phyloP scores from a whole-genome alignment of 2,113 vertebrate species.

The Nycticryphes semicollaris region DNA sequence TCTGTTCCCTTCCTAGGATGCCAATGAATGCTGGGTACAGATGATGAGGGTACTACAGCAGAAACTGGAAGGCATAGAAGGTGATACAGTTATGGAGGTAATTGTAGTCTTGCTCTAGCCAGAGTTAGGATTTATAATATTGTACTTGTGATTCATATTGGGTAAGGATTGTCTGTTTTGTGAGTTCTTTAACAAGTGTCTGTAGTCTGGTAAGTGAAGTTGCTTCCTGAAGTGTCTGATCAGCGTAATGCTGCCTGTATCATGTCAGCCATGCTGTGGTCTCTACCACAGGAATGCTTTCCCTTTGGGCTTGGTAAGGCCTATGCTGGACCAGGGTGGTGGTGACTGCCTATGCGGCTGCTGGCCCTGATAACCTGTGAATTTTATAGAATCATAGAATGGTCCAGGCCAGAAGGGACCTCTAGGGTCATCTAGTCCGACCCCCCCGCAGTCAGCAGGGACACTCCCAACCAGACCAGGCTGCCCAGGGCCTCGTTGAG shows the following conservation, averaged over 20 bases:
- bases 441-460: no score
- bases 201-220: not conserved
- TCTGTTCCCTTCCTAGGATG: slow-evolving; percentile 81
- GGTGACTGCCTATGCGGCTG: not conserved
- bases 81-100: slow-evolving; percentile 91
- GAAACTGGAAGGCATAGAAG: slow-evolving; percentile 90
- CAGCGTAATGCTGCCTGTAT: accelerated
- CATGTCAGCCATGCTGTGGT: accelerated
- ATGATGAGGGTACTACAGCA: slow-evolving; percentile 97
- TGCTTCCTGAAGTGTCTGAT: not conserved
- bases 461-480: no score
- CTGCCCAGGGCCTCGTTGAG: no score
- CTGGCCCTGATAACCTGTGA: not conserved
- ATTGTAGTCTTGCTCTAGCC: slow-evolving; percentile 6
- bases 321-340: not conserved
- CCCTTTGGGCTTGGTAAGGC: not conserved
- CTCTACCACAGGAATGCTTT: not conserved
- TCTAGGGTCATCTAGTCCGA: no score
- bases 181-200: not conserved
- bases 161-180: not conserved
- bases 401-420: no score
- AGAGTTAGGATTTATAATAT: not conserved
- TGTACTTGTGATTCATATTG: not conserved
- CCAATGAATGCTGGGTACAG: slow-evolving; percentile 97
- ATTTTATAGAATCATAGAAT: not conserved